These are phyloP conservation scores for Zosterops pallidus DNA, from an alignment of 2,113 vertebrate genomes.

Conservation along the genomic window DNA sequence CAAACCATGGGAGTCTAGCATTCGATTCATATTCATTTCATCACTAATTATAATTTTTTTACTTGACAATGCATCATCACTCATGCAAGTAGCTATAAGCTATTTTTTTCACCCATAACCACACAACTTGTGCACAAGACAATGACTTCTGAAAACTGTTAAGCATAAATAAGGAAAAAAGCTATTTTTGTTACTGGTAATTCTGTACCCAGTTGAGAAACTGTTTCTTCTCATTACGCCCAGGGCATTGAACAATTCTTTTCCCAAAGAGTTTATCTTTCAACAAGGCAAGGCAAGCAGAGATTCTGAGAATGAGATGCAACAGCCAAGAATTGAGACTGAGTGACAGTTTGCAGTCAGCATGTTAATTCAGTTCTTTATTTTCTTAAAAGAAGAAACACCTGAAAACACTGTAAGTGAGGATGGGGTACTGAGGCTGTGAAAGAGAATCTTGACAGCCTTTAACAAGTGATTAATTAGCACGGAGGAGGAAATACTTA, in stretches of 20 bases:
- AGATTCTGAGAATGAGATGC: neutral
- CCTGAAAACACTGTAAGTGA: neutral
- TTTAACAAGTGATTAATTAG: neutral
- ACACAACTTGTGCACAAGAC: neutral
- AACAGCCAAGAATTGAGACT: neutral
- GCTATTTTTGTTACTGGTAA: neutral
- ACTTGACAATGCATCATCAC: neutral
- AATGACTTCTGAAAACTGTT: neutral
- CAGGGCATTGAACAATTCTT: neutral
- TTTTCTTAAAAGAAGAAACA: neutral
- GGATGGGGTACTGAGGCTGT: neutral
- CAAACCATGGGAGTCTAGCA: neutral
- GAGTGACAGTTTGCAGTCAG: neutral
- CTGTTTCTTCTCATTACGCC: neutral
- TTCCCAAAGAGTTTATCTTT: neutral
- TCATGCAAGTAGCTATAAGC: neutral
- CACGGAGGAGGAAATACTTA: neutral
- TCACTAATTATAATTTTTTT: constrained; percentile 31
- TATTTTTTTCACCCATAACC: neutral
- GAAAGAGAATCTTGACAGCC: neutral
- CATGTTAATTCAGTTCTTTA: neutral
- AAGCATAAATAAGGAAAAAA: neutral
- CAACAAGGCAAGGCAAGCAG: neutral
- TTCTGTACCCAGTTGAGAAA: neutral
- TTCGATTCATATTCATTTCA: neutral